These are phyloP conservation scores for Melanotaenia boesemani DNA, from an alignment of 2,797 vertebrate genomes.

Conservation along the genomic window DNA sequence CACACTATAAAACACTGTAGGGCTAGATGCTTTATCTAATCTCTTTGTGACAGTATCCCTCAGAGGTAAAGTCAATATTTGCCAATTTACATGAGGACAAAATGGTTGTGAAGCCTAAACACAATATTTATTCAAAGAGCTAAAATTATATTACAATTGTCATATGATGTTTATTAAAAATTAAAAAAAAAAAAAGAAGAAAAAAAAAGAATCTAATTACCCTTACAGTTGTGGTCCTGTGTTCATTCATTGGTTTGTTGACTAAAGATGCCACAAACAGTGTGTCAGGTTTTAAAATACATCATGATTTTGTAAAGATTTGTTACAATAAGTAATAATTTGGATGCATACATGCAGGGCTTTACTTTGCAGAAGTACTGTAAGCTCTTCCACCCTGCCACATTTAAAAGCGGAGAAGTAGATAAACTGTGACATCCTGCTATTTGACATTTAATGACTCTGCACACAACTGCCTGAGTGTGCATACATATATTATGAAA, in stretches of 20 bases:
- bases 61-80: constrained; percentile 36
- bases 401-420: not conserved
- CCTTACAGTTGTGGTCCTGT: not conserved
- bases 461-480: not conserved
- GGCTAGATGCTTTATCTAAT: constrained; percentile 24
- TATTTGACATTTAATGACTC: not conserved
- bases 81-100: constrained; percentile 18
- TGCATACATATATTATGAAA: not conserved
- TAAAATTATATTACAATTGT: not conserved
- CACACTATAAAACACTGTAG: constrained; percentile 1
- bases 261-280: constrained; percentile 5
- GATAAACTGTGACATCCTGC: not conserved
- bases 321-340: too few species aligned
- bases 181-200: not conserved
- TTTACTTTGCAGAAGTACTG: not conserved
- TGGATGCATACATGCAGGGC: too few species aligned
- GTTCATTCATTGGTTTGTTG: not conserved
- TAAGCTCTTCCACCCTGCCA: not conserved
- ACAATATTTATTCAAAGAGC: constrained; percentile 18
- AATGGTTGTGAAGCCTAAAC: constrained; percentile 17
- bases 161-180: too few species aligned
- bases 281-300: not conserved
- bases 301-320: too few species aligned
- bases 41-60: constrained; percentile 12
- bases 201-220: constrained; percentile 13